Evolutionary conservation across 1,140 invertebrate genomes (phyloP), one percentile per base, ranked within the genome.

Genomic region (Bombus waltoni): DNA sequence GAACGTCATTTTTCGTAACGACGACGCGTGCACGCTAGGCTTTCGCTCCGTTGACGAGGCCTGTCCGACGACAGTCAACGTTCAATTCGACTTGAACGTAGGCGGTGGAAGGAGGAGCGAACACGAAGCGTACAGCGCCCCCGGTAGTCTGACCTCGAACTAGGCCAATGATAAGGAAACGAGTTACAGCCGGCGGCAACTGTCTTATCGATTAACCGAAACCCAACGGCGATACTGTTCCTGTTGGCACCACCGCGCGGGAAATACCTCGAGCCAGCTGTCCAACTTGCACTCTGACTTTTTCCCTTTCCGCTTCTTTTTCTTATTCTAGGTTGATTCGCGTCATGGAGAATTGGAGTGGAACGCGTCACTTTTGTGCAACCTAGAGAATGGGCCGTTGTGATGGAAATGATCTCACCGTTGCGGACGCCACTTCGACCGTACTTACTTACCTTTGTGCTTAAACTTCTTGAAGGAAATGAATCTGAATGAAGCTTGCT

Each of bases 81-180:
- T 93, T 94, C 91, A 92, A 92, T 94, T 91, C 92, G 92, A 94
- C 91, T 94, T 93, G 90, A 93, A 93, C 88, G 88, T 91, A 91
- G 90, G 89, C 75, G 85, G 87, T 82, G 93, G 93, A 85, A 81
- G 68, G 74, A 70, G 81, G 57, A 76, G 81, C 62, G 70, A 79
- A 18, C 53, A 25, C 62, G 80, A 62, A 40, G 22, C 81, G 59
- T 65, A 47, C 75, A 65, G 89, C 85, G 88, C 88, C 85, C 88
- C 59, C 77, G 81, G 75, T 83, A 83, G 85, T 35, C 76, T 77
- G 81, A 70, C 86, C 72, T 68, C 76, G 77, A 89, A 89, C 85
- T 86, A 89, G 88, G 70, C 88, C 75, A 86, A 66, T 89, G 87
- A 89, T 89, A 89, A 89, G 79, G 66, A 62, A 75, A 77, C 85